These are phyloP conservation scores for Clepsis dumicolana DNA, from an alignment of 2,888 invertebrate species.

Conservation along the genomic window DNA sequence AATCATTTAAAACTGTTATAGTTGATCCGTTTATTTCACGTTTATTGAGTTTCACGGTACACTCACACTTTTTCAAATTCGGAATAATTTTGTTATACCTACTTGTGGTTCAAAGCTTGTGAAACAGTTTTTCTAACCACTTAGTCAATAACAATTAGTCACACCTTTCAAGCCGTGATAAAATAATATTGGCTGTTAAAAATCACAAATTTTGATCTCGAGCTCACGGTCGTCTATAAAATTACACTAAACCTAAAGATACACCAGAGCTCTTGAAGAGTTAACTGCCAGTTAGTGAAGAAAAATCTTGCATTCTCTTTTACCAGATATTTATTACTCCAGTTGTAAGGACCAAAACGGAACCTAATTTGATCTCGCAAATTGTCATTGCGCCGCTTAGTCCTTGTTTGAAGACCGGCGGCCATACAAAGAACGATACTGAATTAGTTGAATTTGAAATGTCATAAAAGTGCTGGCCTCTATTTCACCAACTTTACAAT, in stretches of 20 bases:
- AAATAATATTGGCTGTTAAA: no score
- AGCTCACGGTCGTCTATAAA: not conserved
- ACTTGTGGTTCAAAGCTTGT: no score
- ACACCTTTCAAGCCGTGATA: no score
- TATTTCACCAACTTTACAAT: no score
- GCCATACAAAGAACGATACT: not conserved
- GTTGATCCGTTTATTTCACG: no score
- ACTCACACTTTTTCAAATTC: no score
- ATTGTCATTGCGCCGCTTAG: slow-evolving; percentile 5
- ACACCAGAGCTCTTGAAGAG: not conserved
- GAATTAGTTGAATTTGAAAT: not conserved
- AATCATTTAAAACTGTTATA: no score
- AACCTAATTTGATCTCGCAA: slow-evolving; percentile 12
- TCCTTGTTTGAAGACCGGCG: not conserved
- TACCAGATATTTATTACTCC: slow-evolving; percentile 5
- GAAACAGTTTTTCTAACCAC: no score
- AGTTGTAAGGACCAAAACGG: slow-evolving; percentile 14
- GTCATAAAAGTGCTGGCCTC: no score
- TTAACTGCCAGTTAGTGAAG: slow-evolving; percentile 14
- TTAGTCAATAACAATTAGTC: no score
- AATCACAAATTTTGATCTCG: not conserved
- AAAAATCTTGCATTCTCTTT: slow-evolving; percentile 3
- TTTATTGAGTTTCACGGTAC: no score
- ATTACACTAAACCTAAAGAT: not conserved
- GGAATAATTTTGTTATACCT: no score